Base-by-base conservation (phyloP, 1,140 invertebrate genomes). In the Macrotrachela quadricornifera region DNA sequence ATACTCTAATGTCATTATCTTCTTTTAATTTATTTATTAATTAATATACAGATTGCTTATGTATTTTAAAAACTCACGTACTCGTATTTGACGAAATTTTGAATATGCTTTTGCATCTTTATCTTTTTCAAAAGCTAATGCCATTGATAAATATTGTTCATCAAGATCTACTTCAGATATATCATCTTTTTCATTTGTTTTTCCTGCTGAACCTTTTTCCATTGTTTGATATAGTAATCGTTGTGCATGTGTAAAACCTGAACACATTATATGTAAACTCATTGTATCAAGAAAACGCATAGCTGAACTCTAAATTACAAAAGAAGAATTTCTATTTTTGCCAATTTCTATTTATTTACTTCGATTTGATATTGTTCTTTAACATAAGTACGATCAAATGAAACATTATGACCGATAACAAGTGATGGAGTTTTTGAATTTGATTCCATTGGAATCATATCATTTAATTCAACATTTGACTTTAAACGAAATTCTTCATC, bases 321-420 rank as follows among this genome's bases (percentile, higher is more conserved):
- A 46, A 55, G 49, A 51, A 49, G n/a, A n/a, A n/a, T n/a, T n/a
- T 30, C 21, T 30, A 4, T 30, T 30, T 30, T 8, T 30, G 8
- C n/a, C 8, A 30, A 30, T 4, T 30, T 30, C 10, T 1, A 14
- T 45, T 37, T 6, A 41, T 58, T 56, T 56, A 62, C 60, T 59
- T 82, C 74, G n/a, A 86, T 55, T 73, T 81, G 78, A 74, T 96
- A 97, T 64, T 96, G 90, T 65, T 97, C 91, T 62, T 81, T 84
- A 47, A 96, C 78, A 62, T 82, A 78, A 0, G 82, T 77, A 61
- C 92, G 72, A 71, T 97, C 94, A 72, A 80, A 97, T 1, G 84
- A 82, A 0, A 97, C 88, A 76, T 97, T 96, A 64, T 99, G 94
- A 0, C 92, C 91, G 40, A 97, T 75, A 14, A 95, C 72, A 38